Evolutionary conservation across 2,797 vertebrate genomes (phyloP).

Genomic region (Chloroceryle inda): DNA sequence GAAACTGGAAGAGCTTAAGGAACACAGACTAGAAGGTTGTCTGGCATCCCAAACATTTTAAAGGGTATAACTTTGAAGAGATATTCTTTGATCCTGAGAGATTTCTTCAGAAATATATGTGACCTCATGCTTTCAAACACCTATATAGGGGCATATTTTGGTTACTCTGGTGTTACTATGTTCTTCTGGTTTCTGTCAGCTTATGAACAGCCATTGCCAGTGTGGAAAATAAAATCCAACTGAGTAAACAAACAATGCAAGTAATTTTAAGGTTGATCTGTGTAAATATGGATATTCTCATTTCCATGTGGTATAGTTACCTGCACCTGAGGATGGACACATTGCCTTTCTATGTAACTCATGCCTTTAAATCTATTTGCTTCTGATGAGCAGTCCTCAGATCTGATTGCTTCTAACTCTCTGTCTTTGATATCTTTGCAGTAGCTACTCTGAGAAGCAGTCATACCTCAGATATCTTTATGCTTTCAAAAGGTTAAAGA

Average conservation of each 20-base stretch:
- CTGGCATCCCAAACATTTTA: not conserved
- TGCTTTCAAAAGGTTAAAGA: not conserved
- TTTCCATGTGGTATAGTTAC: not conserved
- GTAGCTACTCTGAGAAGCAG: not conserved
- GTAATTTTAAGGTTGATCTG: not conserved
- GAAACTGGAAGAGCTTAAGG: not conserved
- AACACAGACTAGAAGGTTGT: not conserved
- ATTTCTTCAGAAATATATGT: not conserved
- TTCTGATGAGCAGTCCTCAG: not conserved
- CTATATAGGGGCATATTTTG: not conserved
- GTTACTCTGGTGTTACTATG: not conserved
- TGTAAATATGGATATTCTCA: not conserved
- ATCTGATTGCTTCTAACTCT: not conserved
- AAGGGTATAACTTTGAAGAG: not conserved
- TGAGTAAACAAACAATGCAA: not conserved
- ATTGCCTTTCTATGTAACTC: not conserved
- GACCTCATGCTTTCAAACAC: not conserved
- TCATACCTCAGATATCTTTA: not conserved
- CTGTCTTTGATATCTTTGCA: not conserved
- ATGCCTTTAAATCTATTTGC: not conserved
- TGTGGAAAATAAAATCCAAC: not conserved
- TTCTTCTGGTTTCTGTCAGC: not conserved
- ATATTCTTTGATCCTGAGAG: not conserved
- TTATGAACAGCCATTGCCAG: not conserved
- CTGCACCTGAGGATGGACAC: not conserved